Evolutionary conservation across 30 jellyfish, hydroid and myxozoan genomes (phyloP).

Genomic region (Cassiopea xamachana): DNA sequence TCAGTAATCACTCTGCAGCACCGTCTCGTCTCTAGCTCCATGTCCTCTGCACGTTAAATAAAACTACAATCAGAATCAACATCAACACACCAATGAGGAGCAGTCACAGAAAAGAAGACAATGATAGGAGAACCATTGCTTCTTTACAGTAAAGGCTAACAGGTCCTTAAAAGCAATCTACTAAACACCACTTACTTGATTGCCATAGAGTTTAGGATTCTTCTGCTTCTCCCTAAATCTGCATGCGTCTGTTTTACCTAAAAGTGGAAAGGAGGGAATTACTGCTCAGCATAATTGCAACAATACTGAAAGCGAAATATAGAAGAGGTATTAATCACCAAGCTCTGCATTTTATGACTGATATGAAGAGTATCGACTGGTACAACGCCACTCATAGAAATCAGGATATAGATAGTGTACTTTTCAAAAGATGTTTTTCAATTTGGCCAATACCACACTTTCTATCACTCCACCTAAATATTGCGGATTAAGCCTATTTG

Average conservation of each 20-base stretch:
- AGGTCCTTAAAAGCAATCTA: neutral
- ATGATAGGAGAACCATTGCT: neutral
- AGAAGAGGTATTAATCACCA: neutral
- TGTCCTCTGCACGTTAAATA: too few relatives aligned
- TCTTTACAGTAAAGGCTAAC: neutral
- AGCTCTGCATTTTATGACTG: neutral
- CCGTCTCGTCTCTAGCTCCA: too few relatives aligned
- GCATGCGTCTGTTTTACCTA: slow-evolving; percentile 66
- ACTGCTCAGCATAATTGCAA: neutral
- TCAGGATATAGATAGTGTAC: too few relatives aligned
- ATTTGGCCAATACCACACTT: too few relatives aligned
- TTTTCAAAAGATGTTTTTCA: too few relatives aligned
- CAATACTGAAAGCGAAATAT: neutral
- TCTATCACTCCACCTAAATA: too few relatives aligned
- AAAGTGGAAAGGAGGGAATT: neutral
- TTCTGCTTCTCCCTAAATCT: slow-evolving; percentile 69
- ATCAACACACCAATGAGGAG: neutral
- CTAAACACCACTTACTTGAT: slow-evolving; percentile 18
- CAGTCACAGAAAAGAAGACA: neutral
- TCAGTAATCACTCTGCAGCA: too few relatives aligned
- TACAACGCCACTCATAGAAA: too few relatives aligned
- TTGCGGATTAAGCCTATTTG: too few relatives aligned
- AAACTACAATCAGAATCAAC: too few relatives aligned
- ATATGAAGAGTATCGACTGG: too few relatives aligned
- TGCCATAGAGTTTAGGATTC: slow-evolving; percentile 63